Base-by-base conservation (phyloP, 2,113 vertebrate species). In the Anguilla japonica region DNA sequence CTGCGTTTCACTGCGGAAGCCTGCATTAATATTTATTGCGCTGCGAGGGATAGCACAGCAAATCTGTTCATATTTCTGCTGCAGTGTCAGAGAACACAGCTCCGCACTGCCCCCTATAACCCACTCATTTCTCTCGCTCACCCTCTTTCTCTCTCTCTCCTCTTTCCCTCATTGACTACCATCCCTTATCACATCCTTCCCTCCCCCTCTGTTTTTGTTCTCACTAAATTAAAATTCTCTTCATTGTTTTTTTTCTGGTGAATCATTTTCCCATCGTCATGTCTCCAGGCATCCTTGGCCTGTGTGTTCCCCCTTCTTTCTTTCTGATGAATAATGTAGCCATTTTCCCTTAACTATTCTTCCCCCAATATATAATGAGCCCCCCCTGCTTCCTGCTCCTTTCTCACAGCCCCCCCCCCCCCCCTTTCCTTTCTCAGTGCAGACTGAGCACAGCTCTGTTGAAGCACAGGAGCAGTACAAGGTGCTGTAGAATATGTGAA, bases 251-350 rank as follows among this genome's bases (percentile, higher is more conserved):
- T 75, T 67, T 83, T 83, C 34, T 43, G 41, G 60, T 83, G 41
- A 75, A 22, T 75, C 15, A 57, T 87, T 5, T 34, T 5, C 8
- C 86, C 71, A 53, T 56, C 60, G 9, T 43, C 57, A 46, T 11
- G 5, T 57, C n/a, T 20, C 26, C 57, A n/a, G 5, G 15, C 29
- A 11, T 56, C 7, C 46, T 46, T 29, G 57, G 41, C 5, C 86
- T 79, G 82, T 26, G 41, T 56, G 16, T 3, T 29, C 34, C 34
- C 41, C 41, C n/a, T 4, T 14, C 81, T 18, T n/a, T 26, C 56
- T 16, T n/a, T 56, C 56, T 18, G 16, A 86, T 89, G 88, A 85
- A 89, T 84, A 86, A 87, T 82, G 34, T 82, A 89, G n/a, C 79
- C 50, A 40, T 53, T 80, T 75, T 53, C 79, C 60, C 80, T 43